Evolutionary conservation across 2,113 vertebrate species (phyloP).

Genomic region (Gadus macrocephalus): DNA sequence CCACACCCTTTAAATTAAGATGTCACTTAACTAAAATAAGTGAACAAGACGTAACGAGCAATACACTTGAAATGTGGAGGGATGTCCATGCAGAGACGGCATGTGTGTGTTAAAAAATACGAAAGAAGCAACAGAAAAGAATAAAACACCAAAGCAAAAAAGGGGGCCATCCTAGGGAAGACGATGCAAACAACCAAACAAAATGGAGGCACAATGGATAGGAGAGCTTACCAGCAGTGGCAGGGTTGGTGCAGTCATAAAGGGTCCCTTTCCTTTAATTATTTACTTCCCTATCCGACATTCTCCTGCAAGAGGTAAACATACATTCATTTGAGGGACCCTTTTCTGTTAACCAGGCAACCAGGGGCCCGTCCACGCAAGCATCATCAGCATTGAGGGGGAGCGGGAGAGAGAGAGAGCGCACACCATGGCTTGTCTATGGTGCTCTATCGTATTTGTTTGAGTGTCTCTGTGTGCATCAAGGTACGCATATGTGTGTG

Average conservation of each 20-base stretch:
- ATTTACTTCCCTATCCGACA: slow-evolving; percentile 84
- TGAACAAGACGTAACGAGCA: too few relatives aligned
- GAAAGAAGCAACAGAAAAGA: slow-evolving; percentile 21
- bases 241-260: slow-evolving; percentile 82
- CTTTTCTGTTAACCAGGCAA: slow-evolving; percentile 74
- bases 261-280: slow-evolving; percentile 83
- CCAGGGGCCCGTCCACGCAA: slow-evolving; percentile 69
- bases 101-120: slow-evolving; percentile 23
- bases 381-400: slow-evolving; percentile 71
- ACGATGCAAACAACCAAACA: slow-evolving; percentile 39
- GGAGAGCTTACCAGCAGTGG: slow-evolving; percentile 83
- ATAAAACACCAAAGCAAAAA: slow-evolving; percentile 28
- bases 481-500: slow-evolving; percentile 7
- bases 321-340: slow-evolving; percentile 80
- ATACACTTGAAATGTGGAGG: slow-evolving; percentile 48
- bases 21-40: too few relatives aligned
- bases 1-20: too few relatives aligned
- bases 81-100: slow-evolving; percentile 69
- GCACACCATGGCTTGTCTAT: slow-evolving; percentile 50
- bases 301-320: slow-evolving; percentile 82
- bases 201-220: slow-evolving; percentile 75
- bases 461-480: slow-evolving; percentile 12
- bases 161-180: slow-evolving; percentile 52
- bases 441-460: slow-evolving; percentile 49
- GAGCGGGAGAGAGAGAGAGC: not conserved